Percentiles rank a stretch among this genome's conserved stretches.
These are phyloP conservation scores for Threskiornis aethiopicus DNA, from an alignment of 2,797 vertebrate species.

Conservation along the genomic window DNA sequence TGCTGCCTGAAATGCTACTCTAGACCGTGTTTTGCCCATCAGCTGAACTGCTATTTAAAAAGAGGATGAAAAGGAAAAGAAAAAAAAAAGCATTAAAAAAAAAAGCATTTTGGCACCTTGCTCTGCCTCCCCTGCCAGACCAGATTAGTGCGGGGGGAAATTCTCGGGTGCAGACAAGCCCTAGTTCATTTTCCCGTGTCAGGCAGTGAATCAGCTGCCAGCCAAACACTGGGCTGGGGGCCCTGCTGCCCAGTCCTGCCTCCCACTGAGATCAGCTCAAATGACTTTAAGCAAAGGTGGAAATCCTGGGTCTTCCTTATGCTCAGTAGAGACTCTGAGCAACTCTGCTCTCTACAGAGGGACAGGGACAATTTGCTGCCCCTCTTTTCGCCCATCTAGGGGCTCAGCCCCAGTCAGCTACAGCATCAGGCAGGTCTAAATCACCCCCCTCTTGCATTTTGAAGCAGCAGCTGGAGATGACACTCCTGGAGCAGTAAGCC, in stretches of 20 bases:
- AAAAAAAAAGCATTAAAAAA: background rate
- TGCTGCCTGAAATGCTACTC: conserved; percentile 57
- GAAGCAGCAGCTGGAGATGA: background rate
- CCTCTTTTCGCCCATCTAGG: background rate
- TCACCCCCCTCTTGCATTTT: background rate
- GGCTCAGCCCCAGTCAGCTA: background rate
- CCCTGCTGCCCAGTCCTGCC: background rate
- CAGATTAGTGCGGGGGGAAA: background rate
- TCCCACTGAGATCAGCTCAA: background rate
- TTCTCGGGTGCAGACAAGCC: background rate
- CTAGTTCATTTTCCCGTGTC: background rate
- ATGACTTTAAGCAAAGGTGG: background rate
- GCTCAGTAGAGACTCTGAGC: background rate
- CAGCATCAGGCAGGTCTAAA: background rate
- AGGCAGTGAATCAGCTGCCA: background rate
- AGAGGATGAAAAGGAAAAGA: conserved; percentile 36
- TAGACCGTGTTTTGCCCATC: conserved; percentile 57
- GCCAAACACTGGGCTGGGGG: background rate
- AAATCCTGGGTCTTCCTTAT: background rate
- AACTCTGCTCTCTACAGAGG: background rate
- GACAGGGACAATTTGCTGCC: background rate
- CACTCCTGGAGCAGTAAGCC: background rate
- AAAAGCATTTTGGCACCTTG: background rate
- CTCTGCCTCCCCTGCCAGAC: conserved; percentile 36
- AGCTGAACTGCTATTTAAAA: conserved; percentile 62